phyloP scores from a whole-genome alignment of 2,888 invertebrate species.

The Nymphalis polychloros region DNA sequence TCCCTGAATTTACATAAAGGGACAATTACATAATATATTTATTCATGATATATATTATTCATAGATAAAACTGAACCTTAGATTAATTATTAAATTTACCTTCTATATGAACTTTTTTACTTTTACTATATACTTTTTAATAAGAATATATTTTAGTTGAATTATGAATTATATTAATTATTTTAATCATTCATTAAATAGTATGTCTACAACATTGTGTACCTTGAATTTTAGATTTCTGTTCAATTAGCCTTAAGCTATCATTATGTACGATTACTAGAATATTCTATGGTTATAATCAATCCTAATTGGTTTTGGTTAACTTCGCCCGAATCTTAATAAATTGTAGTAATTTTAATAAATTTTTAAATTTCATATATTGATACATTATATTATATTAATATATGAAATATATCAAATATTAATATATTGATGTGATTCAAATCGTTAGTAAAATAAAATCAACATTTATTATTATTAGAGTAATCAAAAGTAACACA shows the following conservation, averaged over 20 bases:
- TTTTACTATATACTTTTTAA: too few species aligned
- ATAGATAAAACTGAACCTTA: not conserved
- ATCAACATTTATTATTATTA: too few species aligned
- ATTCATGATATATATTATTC: not conserved
- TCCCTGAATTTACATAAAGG: not conserved
- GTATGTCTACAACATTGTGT: not conserved
- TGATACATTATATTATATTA: too few species aligned
- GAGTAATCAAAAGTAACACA: too few species aligned
- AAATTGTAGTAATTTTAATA: not conserved
- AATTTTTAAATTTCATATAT: too few species aligned
- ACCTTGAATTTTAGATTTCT: not conserved
- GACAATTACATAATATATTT: not conserved
- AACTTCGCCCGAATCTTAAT: not conserved
- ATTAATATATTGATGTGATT: too few species aligned
- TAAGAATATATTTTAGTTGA: too few species aligned
- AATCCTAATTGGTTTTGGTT: conserved; percentile 3
- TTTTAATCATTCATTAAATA: not conserved
- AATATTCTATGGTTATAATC: conserved; percentile 1
- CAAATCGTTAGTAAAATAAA: too few species aligned
- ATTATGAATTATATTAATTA: too few species aligned
- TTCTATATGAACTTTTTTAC: too few species aligned
- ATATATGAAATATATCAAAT: too few species aligned
- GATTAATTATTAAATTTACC: too few species aligned
- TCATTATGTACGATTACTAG: conserved; percentile 3
- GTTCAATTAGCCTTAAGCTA: conserved; percentile 5